A percentile compares a stretch with the other conserved stretches of the same genome.
Evolutionary conservation across 2,888 invertebrate species (phyloP).

Genomic region (Incurvaria masculella): DNA sequence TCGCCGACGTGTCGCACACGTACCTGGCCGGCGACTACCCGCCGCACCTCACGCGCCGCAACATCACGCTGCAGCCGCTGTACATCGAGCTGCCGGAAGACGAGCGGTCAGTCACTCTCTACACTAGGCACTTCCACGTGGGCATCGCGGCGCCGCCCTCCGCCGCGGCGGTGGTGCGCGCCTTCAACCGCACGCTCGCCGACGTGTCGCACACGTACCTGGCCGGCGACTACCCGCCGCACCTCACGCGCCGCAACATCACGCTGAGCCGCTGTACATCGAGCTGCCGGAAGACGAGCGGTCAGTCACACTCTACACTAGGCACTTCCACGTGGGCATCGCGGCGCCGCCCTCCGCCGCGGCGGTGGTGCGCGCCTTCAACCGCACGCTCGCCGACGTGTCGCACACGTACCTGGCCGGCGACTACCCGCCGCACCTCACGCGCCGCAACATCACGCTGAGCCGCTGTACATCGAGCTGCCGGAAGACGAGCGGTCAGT

Average conservation of each 20-base stretch:
- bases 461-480: conserved; percentile 60
- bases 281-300: conserved; percentile 62
- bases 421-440: conserved; percentile 42
- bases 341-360: conserved; percentile 58
- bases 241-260: conserved; percentile 47
- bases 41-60: conserved; percentile 38
- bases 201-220: conserved; percentile 55
- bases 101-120: conserved; percentile 35
- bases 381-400: conserved; percentile 58
- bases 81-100: conserved; percentile 63
- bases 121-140: conserved; percentile 60
- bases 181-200: conserved; percentile 60
- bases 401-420: conserved; percentile 50
- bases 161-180: conserved; percentile 55
- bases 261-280: conserved; percentile 59
- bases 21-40: conserved; percentile 46
- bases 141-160: conserved; percentile 60
- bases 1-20: conserved; percentile 56
- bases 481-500: conserved; percentile 58
- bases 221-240: conserved; percentile 42
- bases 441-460: conserved; percentile 51
- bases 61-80: conserved; percentile 58
- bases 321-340: conserved; percentile 61
- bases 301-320: no score
- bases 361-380: conserved; percentile 59